These are phyloP conservation scores for Bombus consobrinus DNA, from an alignment of 1,140 invertebrate species.

Conservation along the genomic window DNA sequence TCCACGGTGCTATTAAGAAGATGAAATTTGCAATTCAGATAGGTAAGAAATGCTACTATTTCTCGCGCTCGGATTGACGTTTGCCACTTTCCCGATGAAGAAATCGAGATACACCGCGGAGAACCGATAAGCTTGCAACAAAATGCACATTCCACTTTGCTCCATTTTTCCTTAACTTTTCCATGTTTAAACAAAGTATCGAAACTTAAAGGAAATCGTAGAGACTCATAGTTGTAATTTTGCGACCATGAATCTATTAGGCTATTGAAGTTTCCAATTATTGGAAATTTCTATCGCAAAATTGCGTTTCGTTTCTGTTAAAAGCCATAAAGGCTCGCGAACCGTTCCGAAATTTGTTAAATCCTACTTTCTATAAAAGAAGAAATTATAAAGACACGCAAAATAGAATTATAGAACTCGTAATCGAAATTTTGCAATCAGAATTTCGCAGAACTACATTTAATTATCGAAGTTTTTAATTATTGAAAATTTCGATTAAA, in stretches of 20 bases:
- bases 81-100: conserved; percentile 55
- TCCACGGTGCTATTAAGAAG: conserved; percentile 58
- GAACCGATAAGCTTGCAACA: background rate
- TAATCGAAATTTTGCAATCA: background rate
- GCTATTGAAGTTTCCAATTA: background rate
- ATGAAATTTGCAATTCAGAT: conserved; percentile 68
- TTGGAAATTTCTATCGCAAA: background rate
- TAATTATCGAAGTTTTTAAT: background rate
- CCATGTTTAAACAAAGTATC: background rate
- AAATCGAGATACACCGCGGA: conserved; percentile 12
- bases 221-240: background rate
- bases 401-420: too few species aligned
- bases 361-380: background rate
- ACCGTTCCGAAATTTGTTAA: background rate
- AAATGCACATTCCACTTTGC: background rate
- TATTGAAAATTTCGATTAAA: background rate
- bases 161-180: background rate
- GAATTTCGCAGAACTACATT: background rate
- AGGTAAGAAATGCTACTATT: conserved; percentile 38
- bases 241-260: background rate
- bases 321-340: background rate
- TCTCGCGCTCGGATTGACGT: conserved; percentile 48
- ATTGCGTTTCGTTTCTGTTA: background rate
- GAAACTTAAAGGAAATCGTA: background rate
- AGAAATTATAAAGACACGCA: background rate